phyloP scores from a whole-genome alignment of 2,888 invertebrate species.

The Alcis repandata region DNA sequence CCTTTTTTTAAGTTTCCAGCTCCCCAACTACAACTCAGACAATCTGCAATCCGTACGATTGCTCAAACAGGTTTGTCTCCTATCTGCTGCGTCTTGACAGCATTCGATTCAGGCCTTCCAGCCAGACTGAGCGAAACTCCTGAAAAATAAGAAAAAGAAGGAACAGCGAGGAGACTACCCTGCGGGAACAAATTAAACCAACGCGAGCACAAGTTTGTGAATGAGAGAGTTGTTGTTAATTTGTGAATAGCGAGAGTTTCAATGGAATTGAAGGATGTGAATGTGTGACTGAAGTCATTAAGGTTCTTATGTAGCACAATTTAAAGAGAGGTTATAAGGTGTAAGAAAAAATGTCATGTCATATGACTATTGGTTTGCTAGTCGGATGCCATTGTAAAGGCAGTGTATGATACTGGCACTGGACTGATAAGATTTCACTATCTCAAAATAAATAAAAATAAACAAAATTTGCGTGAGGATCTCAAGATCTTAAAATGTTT shows the following conservation, averaged over 20 bases:
- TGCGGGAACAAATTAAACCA: conserved; percentile 32
- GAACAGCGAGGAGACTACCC: conserved; percentile 19
- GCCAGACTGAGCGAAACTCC: conserved; percentile 38
- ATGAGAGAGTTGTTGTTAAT: conserved; percentile 3
- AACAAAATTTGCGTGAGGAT: no score
- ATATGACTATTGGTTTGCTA: no score
- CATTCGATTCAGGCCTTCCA: conserved; percentile 32
- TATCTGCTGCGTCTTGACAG: conserved; percentile 54
- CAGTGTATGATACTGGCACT: no score
- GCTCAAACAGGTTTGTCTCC: conserved; percentile 45
- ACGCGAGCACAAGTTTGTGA: conserved; percentile 20
- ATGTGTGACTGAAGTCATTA: not conserved
- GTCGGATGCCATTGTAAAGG: no score
- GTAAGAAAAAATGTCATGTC: no score
- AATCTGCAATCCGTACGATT: conserved; percentile 44
- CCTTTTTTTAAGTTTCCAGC: not conserved
- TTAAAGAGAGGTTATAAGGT: no score
- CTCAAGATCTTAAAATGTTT: no score
- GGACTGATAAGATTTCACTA: no score
- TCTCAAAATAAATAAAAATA: no score
- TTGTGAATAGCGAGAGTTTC: not conserved
- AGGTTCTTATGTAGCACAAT: not conserved
- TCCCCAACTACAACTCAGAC: conserved; percentile 42
- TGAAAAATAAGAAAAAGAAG: conserved; percentile 27
- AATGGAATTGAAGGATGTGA: not conserved